Evolutionary conservation across 2,888 invertebrate species (phyloP), one percentile per base, ranked within the genome.

Genomic region (Macrosoma leucophasiata): DNA sequence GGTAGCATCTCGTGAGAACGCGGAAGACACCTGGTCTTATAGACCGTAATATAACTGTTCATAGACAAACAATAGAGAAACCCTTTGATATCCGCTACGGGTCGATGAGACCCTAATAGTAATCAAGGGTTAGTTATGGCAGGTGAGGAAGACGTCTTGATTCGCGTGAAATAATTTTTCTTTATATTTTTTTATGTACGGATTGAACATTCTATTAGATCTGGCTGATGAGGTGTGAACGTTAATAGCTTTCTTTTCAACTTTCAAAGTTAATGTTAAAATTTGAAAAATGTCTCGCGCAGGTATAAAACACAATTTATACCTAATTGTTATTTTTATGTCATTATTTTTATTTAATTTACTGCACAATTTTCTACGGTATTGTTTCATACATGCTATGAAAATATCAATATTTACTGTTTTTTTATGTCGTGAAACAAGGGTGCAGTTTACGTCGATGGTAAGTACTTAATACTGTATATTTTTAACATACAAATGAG

Each of bases 151-250:
- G 79, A 81, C 67, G 62, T 62, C 63, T 62, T 73, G 68, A 81
- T 78, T 60, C 69, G 72, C 84, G 77, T 82, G 76, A 82, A 84
- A 84, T 82, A 72, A 71, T 76, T 58, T 70, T 67, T 70, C 62
- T 58, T 62, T 57, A 41, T 51, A 51, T 46, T 53, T 55, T 55
- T 59, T 51, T 57, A 47, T 44, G 46, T 39, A 41, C 44, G 50
- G 56, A 56, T 54, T 50, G 58, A 60, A 52, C 40, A 7, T 6
- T 9, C 61, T 56, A 66, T 67, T 30, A 46, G 50, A 66, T 77
- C 77, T 58, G 60, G 36, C 55, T 64, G 71, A 65, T 77, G 73
- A 76, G 58, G 72, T 76, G 81, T 81, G 58, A 75, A 71, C 72
- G 77, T 79, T 82, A 77, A 79, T 81, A 55, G 62, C 41, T 44